These are phyloP conservation scores for Drosophila longiperda DNA, from an alignment of 2,888 invertebrate genomes.

Conservation along the genomic window DNA sequence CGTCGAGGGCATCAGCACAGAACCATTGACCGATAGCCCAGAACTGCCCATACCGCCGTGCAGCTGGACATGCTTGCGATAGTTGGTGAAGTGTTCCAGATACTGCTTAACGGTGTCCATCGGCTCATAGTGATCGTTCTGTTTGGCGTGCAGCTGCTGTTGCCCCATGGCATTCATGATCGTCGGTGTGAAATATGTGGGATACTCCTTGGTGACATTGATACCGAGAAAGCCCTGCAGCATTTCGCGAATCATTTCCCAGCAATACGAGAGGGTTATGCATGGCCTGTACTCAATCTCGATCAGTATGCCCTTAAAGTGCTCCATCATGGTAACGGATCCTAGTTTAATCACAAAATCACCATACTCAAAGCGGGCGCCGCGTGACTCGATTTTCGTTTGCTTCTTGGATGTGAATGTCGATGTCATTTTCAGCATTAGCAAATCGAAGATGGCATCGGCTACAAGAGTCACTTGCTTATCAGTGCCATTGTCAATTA, in stretches of 20 bases:
- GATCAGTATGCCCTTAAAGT: constrained; percentile 96
- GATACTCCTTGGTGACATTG: constrained; percentile 89
- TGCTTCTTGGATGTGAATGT: constrained; percentile 96
- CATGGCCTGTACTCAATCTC: constrained; percentile 98
- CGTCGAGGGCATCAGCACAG: constrained; percentile 48
- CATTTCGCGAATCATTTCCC: constrained; percentile 96
- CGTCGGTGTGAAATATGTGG: constrained; percentile 86
- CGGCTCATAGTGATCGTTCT: constrained; percentile 89
- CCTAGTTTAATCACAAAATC: constrained; percentile 98
- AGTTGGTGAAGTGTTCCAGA: constrained; percentile 95
- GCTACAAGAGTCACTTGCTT: constrained; percentile 95
- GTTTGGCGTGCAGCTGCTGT: constrained; percentile 82
- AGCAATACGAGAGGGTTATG: constrained; percentile 93
- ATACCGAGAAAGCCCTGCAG: constrained; percentile 95
- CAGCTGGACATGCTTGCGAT: constrained; percentile 88
- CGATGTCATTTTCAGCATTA: constrained; percentile 95
- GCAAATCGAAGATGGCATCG: constrained; percentile 94
- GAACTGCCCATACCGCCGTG: constrained; percentile 52
- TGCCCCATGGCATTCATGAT: constrained; percentile 82
- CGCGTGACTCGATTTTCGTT: constrained; percentile 94
- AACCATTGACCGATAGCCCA: constrained; percentile 15
- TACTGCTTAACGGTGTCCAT: constrained; percentile 97
- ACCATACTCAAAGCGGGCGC: constrained; percentile 93
- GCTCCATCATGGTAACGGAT: constrained; percentile 95
- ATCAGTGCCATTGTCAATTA: constrained; percentile 92